Base-by-base conservation (phyloP, 2,113 vertebrate species). In the Heterotis niloticus region DNA sequence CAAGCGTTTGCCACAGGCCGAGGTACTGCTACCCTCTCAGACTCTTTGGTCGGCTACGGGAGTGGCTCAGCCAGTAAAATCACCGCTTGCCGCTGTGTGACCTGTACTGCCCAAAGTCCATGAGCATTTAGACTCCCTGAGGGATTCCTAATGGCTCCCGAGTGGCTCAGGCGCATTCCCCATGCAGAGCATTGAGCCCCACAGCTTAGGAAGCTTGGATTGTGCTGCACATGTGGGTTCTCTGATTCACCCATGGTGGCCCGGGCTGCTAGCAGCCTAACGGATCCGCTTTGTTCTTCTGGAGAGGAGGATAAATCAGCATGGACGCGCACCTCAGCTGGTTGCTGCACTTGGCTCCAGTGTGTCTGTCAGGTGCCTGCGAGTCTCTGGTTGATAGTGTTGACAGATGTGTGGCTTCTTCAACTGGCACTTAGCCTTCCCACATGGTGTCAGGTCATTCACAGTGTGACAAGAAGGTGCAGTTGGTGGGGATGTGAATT, bases 1-100 rank as follows among this genome's bases (percentile, higher is more conserved):
- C 90, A 89, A 88, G 85, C 87, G 86, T 87, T 89, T 78, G 83
- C 82, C 88, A 87, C 86, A 89, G 86, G 87, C 88, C 90, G 74
- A 62, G n/a, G 20, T 7, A 11, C 20, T n/a, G 64, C n/a, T 20
- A 3, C 18, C 24, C 18, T 65, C 18, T 65, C 64, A 65, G 64
- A 65, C 24, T 23, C 14, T 44, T 44, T 23, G 24, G 64, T 10
- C 64, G 2, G 64, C 57, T 20, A 5, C 67, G 1, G 67, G n/a
- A 64, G 7, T 44, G 29, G 10, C 29, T 29, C 74, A 5, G 56
- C n/a, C 17, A 17, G 24, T 51, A 14, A 26, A 64, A 5, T 2
- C 69, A 23, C 69, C 10, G 17, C 44, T 72, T 17, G 56, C 28
- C 59, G 16, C 13, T 34, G n/a, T 34, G 11, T 17, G 18, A 57